Conservation (phyloP, 2,113 vertebrate genomes). For the Takifugu bimaculatus region DNA sequence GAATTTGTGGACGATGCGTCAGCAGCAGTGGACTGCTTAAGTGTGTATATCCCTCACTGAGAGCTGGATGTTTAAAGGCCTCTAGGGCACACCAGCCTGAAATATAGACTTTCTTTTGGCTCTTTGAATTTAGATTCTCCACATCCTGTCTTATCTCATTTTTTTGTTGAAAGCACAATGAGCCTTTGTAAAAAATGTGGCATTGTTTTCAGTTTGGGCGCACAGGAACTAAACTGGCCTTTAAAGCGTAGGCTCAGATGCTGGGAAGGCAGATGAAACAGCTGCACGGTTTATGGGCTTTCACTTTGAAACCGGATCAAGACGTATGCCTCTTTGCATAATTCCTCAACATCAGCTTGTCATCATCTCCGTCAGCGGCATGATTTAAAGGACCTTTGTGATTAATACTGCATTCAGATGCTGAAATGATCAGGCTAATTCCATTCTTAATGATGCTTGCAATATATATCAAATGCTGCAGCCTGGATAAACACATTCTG, state of each 20-base stretch:
- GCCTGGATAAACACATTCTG: slow-evolving; percentile 54
- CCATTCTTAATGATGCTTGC: slow-evolving; percentile 85
- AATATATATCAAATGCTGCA: slow-evolving; percentile 83
- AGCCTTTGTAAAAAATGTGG: slow-evolving; percentile 26
- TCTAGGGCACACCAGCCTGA: slow-evolving; percentile 11
- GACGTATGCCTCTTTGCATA: slow-evolving; percentile 79
- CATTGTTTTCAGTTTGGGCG: slow-evolving; percentile 49
- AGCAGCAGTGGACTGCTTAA: slow-evolving; percentile 5
- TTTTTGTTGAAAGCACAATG: slow-evolving; percentile 42
- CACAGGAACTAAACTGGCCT: slow-evolving; percentile 61
- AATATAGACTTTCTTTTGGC: slow-evolving; percentile 24
- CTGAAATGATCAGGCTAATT: slow-evolving; percentile 87
- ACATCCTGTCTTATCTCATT: background rate
- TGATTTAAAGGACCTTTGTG: slow-evolving; percentile 82
- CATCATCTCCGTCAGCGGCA: slow-evolving; percentile 83
- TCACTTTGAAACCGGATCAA: slow-evolving; percentile 88
- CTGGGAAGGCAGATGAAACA: slow-evolving; percentile 78
- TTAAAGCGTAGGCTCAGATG: slow-evolving; percentile 62
- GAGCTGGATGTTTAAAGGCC: slow-evolving; percentile 25
- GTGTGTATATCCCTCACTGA: slow-evolving; percentile 19
- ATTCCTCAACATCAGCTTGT: slow-evolving; percentile 92
- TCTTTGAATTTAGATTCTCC: slow-evolving; percentile 34
- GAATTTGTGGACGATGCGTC: background rate
- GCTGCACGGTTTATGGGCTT: slow-evolving; percentile 81
- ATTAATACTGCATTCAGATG: slow-evolving; percentile 87